Conservation (phyloP, 2,797 vertebrate species). For the Loriculus beryllinus region DNA sequence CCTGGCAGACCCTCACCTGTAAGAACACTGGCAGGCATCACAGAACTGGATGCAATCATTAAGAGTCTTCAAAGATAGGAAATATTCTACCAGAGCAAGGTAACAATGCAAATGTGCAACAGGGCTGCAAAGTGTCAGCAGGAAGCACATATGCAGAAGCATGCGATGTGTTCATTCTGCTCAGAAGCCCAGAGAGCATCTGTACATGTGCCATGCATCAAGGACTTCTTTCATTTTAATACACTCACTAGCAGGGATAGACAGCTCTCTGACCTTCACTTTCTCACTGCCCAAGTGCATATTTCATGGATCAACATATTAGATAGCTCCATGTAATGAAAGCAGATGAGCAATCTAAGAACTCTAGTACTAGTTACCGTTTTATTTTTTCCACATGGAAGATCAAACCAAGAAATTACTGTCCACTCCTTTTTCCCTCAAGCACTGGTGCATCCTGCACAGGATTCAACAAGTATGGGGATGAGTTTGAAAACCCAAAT, state of each 20-base stretch:
- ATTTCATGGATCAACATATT: neutral
- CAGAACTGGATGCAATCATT: neutral
- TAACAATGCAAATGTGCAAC: neutral
- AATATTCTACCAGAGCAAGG: neutral
- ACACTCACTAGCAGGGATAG: neutral
- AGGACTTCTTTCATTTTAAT: neutral
- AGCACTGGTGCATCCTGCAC: neutral
- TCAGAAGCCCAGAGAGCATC: neutral
- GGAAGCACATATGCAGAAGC: neutral
- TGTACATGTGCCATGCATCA: fast-evolving
- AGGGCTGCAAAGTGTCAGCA: neutral
- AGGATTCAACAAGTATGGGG: fast-evolving
- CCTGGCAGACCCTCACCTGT: neutral
- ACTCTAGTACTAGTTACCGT: neutral
- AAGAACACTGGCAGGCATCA: neutral
- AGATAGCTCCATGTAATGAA: neutral
- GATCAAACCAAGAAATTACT: neutral
- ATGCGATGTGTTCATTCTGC: fast-evolving
- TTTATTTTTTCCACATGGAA: neutral
- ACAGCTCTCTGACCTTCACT: neutral
- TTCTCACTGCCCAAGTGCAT: neutral
- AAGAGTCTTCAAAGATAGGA: neutral
- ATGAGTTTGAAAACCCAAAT: neutral
- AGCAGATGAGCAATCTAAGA: neutral
- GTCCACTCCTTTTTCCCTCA: neutral